Evolutionary conservation across 2,113 vertebrate genomes (phyloP).

Genomic region (Dipodomys merriami): DNA sequence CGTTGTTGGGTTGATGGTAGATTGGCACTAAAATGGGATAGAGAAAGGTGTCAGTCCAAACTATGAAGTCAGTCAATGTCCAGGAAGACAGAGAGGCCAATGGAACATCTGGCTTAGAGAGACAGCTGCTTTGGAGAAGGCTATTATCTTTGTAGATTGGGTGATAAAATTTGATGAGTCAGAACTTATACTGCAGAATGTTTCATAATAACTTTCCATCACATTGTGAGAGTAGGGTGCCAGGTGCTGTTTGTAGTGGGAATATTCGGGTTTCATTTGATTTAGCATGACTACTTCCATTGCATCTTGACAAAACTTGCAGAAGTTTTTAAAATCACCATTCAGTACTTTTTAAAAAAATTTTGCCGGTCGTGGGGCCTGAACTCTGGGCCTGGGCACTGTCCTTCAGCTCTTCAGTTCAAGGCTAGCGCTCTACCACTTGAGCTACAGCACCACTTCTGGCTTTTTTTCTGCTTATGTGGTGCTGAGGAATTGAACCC

Average conservation of each 20-base stretch:
- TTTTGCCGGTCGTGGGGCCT: too few species aligned
- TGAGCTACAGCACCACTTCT: too few species aligned
- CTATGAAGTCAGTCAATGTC: background rate
- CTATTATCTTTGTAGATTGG: slow-evolving; percentile 23
- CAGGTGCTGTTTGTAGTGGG: background rate
- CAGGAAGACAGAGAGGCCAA: background rate
- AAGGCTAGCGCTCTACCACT: too few species aligned
- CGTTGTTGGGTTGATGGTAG: slow-evolving; percentile 18
- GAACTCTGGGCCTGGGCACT: too few species aligned
- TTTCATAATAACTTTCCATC: slow-evolving; percentile 60
- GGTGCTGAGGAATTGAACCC: too few species aligned
- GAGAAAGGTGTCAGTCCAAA: slow-evolving; percentile 20
- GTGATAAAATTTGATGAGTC: slow-evolving; percentile 69
- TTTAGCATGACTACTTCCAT: slow-evolving; percentile 52
- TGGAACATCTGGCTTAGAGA: slow-evolving; percentile 60
- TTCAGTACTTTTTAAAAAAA: background rate
- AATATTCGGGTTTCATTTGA: slow-evolving; percentile 51
- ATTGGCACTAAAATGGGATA: background rate
- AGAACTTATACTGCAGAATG: slow-evolving; percentile 38
- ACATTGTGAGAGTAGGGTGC: background rate
- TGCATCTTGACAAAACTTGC: background rate
- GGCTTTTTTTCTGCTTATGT: too few species aligned
- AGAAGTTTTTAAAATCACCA: background rate
- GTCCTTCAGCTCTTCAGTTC: too few species aligned
- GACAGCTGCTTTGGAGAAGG: slow-evolving; percentile 26